Evolutionary conservation across 2,113 vertebrate species (phyloP).

Genomic region (Plecturocebus donacophilus): DNA sequence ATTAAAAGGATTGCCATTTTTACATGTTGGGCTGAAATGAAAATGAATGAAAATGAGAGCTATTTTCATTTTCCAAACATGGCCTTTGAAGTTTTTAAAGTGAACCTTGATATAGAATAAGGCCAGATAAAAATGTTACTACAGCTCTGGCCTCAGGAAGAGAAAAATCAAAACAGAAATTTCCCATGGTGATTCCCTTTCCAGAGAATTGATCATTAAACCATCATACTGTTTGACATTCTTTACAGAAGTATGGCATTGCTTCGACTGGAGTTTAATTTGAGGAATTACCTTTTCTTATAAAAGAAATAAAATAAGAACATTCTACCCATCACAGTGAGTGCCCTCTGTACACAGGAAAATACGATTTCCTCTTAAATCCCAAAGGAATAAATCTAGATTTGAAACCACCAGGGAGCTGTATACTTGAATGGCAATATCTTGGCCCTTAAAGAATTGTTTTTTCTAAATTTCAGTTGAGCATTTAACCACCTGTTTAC

Average conservation of each 20-base stretch:
- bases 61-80: constrained; percentile 46
- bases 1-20: constrained; percentile 46
- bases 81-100: constrained; percentile 57
- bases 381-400: background rate
- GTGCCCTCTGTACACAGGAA: background rate
- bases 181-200: background rate
- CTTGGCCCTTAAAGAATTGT: background rate
- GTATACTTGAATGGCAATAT: background rate
- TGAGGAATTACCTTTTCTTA: constrained; percentile 30
- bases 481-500: background rate
- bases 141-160: background rate
- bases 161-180: constrained; percentile 46
- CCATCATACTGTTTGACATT: background rate
- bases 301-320: background rate
- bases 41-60: constrained; percentile 54
- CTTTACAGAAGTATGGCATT: background rate
- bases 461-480: background rate
- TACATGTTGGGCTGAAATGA: background rate
- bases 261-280: background rate
- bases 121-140: constrained; percentile 4
- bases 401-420: background rate
- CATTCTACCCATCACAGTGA: background rate
- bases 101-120: constrained; percentile 23
- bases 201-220: constrained; percentile 7
- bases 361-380: background rate